Percentiles rank a stretch among this genome's conserved stretches.
phyloP scores from a whole-genome alignment of 2,888 invertebrate genomes.

The Eristalinus aeneus region DNA sequence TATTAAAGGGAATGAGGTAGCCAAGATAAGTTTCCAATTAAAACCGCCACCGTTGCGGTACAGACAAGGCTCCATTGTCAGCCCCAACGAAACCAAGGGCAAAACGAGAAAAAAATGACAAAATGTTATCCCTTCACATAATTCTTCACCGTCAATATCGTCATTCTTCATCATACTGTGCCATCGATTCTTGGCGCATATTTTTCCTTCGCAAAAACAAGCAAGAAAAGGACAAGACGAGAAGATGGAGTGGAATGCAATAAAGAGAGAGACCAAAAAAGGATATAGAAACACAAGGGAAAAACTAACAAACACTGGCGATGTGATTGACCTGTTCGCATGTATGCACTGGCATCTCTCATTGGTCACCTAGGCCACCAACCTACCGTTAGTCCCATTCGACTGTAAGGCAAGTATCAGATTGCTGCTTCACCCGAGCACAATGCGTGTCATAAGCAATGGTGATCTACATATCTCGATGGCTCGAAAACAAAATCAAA shows the following conservation, averaged over 20 bases:
- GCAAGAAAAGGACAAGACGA: background rate
- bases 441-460: background rate
- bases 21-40: conserved; percentile 6
- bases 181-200: conserved; percentile 47
- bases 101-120: conserved; percentile 23
- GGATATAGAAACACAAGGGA: conserved; percentile 19
- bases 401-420: background rate
- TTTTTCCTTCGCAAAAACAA: conserved; percentile 14
- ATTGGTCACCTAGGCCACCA: conserved; percentile 41
- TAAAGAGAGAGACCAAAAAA: background rate
- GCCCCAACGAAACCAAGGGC: conserved; percentile 8
- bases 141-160: background rate
- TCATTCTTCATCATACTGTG: conserved; percentile 17
- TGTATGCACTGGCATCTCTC: conserved; percentile 13
- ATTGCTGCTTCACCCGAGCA: background rate
- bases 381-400: background rate
- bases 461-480: background rate
- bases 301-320: conserved; percentile 61
- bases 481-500: background rate
- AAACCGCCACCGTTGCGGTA: conserved; percentile 20
- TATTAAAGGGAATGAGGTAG: no score
- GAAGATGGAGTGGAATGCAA: background rate
- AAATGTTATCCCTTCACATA: conserved; percentile 10
- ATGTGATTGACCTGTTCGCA: conserved; percentile 61
- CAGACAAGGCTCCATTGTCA: background rate